Conservation (phyloP, 2,113 vertebrate species). For the Heptranchias perlo region DNA sequence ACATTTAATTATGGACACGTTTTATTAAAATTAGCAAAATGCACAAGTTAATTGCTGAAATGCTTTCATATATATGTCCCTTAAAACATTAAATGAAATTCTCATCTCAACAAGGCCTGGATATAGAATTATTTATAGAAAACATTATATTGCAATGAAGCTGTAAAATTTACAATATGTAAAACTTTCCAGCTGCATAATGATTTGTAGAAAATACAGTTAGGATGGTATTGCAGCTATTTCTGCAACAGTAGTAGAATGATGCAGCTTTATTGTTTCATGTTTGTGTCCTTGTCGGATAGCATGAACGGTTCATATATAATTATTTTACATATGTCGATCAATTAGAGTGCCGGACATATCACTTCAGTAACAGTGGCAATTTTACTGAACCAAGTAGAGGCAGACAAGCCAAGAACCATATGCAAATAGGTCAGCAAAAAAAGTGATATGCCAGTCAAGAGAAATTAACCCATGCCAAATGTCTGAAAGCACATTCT, state of each 20-base stretch:
- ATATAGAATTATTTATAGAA: background rate
- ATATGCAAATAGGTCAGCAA: background rate
- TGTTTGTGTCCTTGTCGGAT: background rate
- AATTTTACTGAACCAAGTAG: background rate
- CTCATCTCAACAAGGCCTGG: background rate
- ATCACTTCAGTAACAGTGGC: background rate
- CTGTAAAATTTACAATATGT: background rate
- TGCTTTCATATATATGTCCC: background rate
- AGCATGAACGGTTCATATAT: background rate
- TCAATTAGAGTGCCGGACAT: background rate
- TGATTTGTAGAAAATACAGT: background rate
- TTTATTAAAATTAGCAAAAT: background rate
- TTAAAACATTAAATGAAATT: background rate
- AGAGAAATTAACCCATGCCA: background rate
- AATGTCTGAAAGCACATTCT: background rate
- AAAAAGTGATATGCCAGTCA: background rate
- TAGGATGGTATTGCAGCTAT: background rate
- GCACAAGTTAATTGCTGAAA: background rate
- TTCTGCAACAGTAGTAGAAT: background rate
- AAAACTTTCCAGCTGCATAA: background rate
- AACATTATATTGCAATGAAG: background rate
- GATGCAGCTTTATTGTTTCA: background rate
- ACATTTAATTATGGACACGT: background rate
- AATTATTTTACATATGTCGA: background rate
- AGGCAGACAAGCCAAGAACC: background rate